These are phyloP conservation scores for Scaptomyza hsui DNA, from an alignment of 1,140 invertebrate genomes.

Conservation along the genomic window DNA sequence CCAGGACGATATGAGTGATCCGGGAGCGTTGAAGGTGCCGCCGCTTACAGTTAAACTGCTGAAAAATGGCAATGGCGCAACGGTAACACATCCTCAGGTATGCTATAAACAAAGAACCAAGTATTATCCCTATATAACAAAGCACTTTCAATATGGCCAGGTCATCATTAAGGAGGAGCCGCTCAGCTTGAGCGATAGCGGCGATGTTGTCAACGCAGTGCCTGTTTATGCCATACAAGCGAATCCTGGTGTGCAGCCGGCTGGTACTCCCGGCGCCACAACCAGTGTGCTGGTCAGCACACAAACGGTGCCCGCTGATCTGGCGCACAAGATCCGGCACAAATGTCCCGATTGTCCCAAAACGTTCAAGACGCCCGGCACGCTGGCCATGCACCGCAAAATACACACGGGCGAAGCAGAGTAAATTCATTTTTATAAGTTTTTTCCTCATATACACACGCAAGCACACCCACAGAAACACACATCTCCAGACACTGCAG, in stretches of 20 bases:
- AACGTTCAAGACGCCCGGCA: constrained; percentile 81
- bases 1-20: constrained; percentile 62
- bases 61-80: constrained; percentile 67
- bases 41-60: constrained; percentile 78
- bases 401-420: constrained; percentile 84
- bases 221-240: constrained; percentile 82
- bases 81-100: constrained; percentile 72
- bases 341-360: constrained; percentile 82
- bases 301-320: constrained; percentile 64
- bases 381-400: constrained; percentile 81
- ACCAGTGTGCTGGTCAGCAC: constrained; percentile 77
- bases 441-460: background rate
- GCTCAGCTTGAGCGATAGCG: constrained; percentile 70
- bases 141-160: constrained; percentile 26
- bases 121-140: no score
- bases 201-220: constrained; percentile 68
- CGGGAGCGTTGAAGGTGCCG: constrained; percentile 70
- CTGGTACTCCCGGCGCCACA: constrained; percentile 35
- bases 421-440: constrained; percentile 66
- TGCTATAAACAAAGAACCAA: no score
- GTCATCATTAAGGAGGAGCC: constrained; percentile 81
- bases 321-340: constrained; percentile 77
- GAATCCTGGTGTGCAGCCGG: constrained; percentile 54
- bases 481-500: constrained; percentile 3
- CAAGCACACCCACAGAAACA: constrained; percentile 3